Evolutionary conservation across 2,797 vertebrate genomes (phyloP), one percentile per base, ranked within the genome.

Genomic region (Poeciliopsis turneri): DNA sequence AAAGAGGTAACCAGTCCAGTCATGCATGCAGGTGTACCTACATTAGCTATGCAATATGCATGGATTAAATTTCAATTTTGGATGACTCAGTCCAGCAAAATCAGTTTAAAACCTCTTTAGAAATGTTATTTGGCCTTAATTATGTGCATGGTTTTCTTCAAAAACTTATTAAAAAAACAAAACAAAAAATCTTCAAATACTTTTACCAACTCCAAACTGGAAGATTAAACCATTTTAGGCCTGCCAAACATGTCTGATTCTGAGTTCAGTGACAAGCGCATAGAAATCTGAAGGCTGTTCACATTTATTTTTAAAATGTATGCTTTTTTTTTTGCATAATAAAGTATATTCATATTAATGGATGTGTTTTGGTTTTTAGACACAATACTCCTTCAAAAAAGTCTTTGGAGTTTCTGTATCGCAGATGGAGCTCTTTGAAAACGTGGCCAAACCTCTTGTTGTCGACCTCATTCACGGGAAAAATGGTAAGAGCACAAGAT

Each of bases 341-440:
- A 41, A 51, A 51, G 12, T 10, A 5, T 3, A n/a, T 28, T 20
- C 12, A 18, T 69, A 15, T 70, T 9, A 25, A 18, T 39, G 3
- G 1, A 55, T 79, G 9, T 79, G 1, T n/a, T 81, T 84, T 82
- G 3, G 39, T 73, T 90, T 70, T 87, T 78, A 99, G 98, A 98
- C 95, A 0, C 98, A 99, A 69, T 99, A 98, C 91, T 97, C 97
- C 0, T 99, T 99, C 92, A 98, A 98, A 90, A 97, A 96, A 86
- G 98, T 99, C 0, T 99, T 99, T 92, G 97, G 97, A 39, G 94
- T 95, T 12, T 95, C 94, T 2, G 94, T 95, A 2, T 95, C 90
- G 30, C 98, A 99, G 89, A 95, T 91, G 72, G 94, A 97, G 71
- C 93, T 99, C 20, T 99, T 99, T 85, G 96, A 97, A 0, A 92